These are phyloP conservation scores for Cantharis flavilabris DNA, from an alignment of 2,888 invertebrate species.

Conservation along the genomic window DNA sequence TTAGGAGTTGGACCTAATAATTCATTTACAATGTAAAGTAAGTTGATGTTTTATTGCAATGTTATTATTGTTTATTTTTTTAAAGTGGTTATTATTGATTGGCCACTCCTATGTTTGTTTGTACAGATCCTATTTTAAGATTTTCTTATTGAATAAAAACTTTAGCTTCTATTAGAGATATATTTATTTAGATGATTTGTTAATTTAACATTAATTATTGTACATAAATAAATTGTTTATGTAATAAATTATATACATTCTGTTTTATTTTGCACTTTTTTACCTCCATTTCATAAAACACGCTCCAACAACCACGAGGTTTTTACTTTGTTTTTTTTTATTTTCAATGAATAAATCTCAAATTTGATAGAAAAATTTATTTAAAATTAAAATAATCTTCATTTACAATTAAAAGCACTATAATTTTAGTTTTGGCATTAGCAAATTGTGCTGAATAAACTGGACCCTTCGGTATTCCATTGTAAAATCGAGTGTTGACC, in stretches of 20 bases:
- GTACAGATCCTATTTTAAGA: background rate
- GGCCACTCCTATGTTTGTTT: background rate
- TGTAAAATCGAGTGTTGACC: constrained; percentile 55
- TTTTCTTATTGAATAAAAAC: background rate
- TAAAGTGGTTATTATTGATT: background rate
- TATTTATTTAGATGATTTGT: background rate
- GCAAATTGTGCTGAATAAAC: constrained; percentile 39
- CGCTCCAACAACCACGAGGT: too few species aligned
- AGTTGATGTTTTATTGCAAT: background rate
- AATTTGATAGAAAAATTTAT: background rate
- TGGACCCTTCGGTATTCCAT: constrained; percentile 45
- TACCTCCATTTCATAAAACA: background rate
- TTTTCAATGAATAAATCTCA: background rate
- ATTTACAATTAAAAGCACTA: background rate
- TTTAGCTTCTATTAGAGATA: background rate
- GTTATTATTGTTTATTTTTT: background rate
- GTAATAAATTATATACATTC: background rate
- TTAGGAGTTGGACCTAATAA: background rate
- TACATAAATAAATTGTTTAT: background rate
- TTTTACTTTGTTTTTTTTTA: too few species aligned
- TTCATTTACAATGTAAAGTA: background rate
- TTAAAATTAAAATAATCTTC: background rate
- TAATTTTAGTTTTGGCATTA: constrained; percentile 24
- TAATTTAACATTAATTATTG: background rate
- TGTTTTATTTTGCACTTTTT: background rate